Evolutionary conservation across 1,140 invertebrate species (phyloP), one percentile per base, ranked within the genome.

Genomic region (Drosophila kikkawai): DNA sequence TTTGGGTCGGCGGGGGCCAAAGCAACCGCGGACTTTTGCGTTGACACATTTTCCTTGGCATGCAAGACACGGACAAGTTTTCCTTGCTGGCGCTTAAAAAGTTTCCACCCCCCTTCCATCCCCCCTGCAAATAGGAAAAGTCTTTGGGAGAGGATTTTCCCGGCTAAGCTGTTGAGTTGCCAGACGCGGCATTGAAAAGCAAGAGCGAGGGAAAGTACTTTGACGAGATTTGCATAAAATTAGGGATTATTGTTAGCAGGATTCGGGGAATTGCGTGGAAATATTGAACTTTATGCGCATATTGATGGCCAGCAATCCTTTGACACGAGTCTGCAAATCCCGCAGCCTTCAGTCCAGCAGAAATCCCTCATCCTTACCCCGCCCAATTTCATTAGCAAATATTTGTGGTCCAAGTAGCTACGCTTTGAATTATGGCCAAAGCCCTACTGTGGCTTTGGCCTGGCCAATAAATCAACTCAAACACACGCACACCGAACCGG

Each of bases 231-330:
- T 88, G 85, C 84, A 88, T 88, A 84, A 88, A 84, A 90, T 88
- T 88, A 88, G 76, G 84, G 84, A 79, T 88, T 88, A 88, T 84
- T 84, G 73, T 73, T 84, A 75, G 87, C 84, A 48, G 85, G 80
- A 88, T 90, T 88, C 80, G 74, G 69, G 63, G 73, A 87, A 78
- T 88, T 69, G 84, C 66, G 63, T 69, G 74, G 53, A 88, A 88
- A 88, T 84, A 88, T 88, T 88, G 81, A 90, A 90, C 84, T 88
- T 90, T 90, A 90, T 88, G 84, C 66, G 83, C 83, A 86, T 86
- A 86, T 86, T 86, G 83, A 86, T 83, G 76, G 51, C 15, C 29
- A 22, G 45, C 59, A 71, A 84, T 76, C 67, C 63, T 65, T 80
- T 84, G 81, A 74, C 70, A 74, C 55, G 67, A 45, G 13, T 32